Conservation (phyloP, 2,797 vertebrate genomes). For the Melanotaenia boesemani region DNA sequence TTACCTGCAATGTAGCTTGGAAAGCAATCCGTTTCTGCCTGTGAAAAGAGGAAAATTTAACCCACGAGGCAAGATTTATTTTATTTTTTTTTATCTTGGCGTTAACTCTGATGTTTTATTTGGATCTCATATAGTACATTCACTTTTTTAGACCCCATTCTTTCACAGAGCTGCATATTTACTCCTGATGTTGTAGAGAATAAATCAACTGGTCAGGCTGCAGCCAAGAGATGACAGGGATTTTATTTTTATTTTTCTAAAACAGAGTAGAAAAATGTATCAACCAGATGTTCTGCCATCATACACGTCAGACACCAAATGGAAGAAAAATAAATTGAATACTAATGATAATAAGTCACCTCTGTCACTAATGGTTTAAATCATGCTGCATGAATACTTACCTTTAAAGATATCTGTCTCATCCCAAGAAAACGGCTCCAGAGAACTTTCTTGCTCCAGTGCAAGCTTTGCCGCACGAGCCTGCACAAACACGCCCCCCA, state of each 20-base stretch:
- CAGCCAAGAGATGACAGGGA: not conserved
- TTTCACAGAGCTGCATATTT: not conserved
- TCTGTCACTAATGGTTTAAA: not conserved
- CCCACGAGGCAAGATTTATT: not conserved
- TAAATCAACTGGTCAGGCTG: slow-evolving; percentile 1
- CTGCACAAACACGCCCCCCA: slow-evolving; percentile 63
- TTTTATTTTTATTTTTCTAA: not conserved
- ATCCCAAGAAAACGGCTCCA: slow-evolving; percentile 6
- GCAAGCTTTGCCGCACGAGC: not conserved
- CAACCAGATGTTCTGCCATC: not conserved
- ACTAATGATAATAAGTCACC: not conserved
- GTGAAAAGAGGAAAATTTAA: slow-evolving; percentile 48
- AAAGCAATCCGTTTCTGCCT: slow-evolving; percentile 18
- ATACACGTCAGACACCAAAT: not conserved
- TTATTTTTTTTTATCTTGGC: not conserved
- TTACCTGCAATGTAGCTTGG: slow-evolving; percentile 47
- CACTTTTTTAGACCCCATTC: not conserved
- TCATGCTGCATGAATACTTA: slow-evolving; percentile 18
- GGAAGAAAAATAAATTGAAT: not conserved
- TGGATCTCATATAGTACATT: not conserved
- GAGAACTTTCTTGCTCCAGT: slow-evolving; percentile 17
- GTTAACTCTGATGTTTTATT: slow-evolving; percentile 8
- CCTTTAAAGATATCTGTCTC: not conserved
- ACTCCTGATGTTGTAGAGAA: not conserved
- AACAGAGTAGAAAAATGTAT: not conserved